Base-by-base conservation (phyloP, 1,140 invertebrate genomes). In the Telenomus remus region DNA sequence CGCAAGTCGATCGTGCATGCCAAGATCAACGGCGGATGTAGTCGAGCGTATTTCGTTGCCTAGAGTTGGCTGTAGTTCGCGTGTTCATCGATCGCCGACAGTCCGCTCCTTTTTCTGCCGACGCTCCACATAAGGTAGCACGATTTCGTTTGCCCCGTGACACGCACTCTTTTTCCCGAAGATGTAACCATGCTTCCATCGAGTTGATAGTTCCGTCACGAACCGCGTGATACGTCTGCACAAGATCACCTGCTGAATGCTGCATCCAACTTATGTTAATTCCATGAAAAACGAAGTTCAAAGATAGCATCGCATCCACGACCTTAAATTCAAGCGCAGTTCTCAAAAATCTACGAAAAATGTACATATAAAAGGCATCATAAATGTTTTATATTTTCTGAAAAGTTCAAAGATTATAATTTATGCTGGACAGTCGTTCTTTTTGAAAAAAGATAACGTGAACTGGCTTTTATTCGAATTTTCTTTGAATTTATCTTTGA, bases 131-230 rank as follows among this genome's bases (percentile, higher is more conserved):
- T 78, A 79, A 71, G 65, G 64, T 47, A 55, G 44, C 73, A 72
- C 68, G 76, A 71, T 71, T 70, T 11, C 68, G 73, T 71, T 65
- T 64, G n/a, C 63, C 19, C 19, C 70, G 71, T 66, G 71, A 78
- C 80, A 80, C 76, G 72, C 79, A 76, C 73, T 65, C 75, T 75
- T 81, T 79, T 81, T 79, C 81, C 79, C 72, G 64, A 80, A 80
- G 80, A 82, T 76, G 78, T 60, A 79, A 81, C 76, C 66, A 50
- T 61, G 55, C 65, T 77, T 65, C 59, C 54, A 53, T 14, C 33
- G 59, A 71, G 46, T 79, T 77, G 71, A 74, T 79, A 79, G 74
- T 75, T 77, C 59, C 59, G 69, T 77, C 74, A 74, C 73, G 74
- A 77, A 74, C 37, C 37, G 14, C 46, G 49, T 54, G 54, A 69